Evolutionary conservation across 1,140 invertebrate genomes (phyloP).

Genomic region (Tetraneura akinire): DNA sequence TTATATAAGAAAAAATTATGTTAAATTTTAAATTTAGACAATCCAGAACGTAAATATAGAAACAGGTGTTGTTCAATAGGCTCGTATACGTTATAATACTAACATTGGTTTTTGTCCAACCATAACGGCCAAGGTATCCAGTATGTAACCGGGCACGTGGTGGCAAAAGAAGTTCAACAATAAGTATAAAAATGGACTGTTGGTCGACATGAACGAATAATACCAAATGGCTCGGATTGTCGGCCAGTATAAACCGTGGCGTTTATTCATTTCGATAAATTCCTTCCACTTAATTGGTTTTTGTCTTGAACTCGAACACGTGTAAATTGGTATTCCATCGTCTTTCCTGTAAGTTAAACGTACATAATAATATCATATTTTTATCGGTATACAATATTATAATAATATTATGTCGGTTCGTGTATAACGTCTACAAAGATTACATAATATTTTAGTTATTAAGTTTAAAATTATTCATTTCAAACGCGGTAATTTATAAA

Average conservation of each 20-base stretch:
- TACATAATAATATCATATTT: background rate
- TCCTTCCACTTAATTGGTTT: constrained; percentile 70
- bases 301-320: constrained; percentile 69
- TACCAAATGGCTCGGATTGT: constrained; percentile 63
- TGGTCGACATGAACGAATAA: constrained; percentile 62
- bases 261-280: constrained; percentile 58
- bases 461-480: too few relatives aligned
- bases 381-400: too few relatives aligned
- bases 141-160: constrained; percentile 59
- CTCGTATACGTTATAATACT: constrained; percentile 42
- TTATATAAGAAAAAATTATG: too few relatives aligned
- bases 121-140: constrained; percentile 57
- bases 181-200: constrained; percentile 60
- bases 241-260: constrained; percentile 56
- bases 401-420: too few relatives aligned
- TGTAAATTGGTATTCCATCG: constrained; percentile 64
- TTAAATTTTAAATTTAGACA: too few relatives aligned
- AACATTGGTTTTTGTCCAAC: constrained; percentile 60
- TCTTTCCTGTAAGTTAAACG: background rate
- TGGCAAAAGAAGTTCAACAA: constrained; percentile 60
- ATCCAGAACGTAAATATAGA: too few relatives aligned
- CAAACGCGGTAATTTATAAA: too few relatives aligned
- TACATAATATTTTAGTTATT: too few relatives aligned
- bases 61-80: too few relatives aligned
- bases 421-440: too few relatives aligned